These are phyloP conservation scores for Andrena trimmerana DNA, from an alignment of 2,888 invertebrate species.

Conservation along the genomic window DNA sequence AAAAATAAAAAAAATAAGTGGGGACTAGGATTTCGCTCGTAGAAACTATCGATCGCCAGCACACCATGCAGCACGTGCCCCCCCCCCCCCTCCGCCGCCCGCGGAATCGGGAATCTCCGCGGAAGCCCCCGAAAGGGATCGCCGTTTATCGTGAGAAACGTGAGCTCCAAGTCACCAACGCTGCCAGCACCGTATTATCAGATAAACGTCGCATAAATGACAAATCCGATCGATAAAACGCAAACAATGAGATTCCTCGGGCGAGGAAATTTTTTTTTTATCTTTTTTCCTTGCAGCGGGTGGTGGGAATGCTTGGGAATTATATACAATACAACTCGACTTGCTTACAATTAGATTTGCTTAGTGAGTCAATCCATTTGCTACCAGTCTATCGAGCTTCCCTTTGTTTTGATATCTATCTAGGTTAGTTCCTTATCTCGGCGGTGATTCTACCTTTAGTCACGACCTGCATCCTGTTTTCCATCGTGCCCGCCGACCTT, in stretches of 20 bases:
- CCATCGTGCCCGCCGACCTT: not conserved
- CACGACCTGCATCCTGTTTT: not conserved
- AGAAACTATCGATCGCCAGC: not conserved
- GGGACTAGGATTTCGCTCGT: not conserved
- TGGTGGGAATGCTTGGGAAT: too few relatives aligned
- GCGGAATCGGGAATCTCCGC: not conserved
- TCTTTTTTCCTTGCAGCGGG: too few relatives aligned
- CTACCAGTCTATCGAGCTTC: too few relatives aligned
- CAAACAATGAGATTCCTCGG: not conserved
- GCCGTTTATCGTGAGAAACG: constrained; percentile 7
- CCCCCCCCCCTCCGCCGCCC: not conserved
- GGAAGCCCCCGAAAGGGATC: not conserved
- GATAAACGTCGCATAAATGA: not conserved
- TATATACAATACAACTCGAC: too few relatives aligned
- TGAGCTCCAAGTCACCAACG: too few relatives aligned
- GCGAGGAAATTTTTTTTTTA: not conserved
- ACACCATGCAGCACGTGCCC: not conserved
- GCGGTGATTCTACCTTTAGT: not conserved
- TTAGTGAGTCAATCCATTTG: too few relatives aligned
- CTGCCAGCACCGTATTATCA: constrained; percentile 3
- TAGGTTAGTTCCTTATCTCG: constrained; percentile 15
- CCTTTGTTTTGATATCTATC: not conserved
- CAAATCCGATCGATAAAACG: constrained; percentile 6
- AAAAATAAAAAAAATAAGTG: too few relatives aligned
- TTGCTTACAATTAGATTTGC: too few relatives aligned